Base-by-base conservation (phyloP, 1,140 invertebrate species). In the Hyles euphorbiae region DNA sequence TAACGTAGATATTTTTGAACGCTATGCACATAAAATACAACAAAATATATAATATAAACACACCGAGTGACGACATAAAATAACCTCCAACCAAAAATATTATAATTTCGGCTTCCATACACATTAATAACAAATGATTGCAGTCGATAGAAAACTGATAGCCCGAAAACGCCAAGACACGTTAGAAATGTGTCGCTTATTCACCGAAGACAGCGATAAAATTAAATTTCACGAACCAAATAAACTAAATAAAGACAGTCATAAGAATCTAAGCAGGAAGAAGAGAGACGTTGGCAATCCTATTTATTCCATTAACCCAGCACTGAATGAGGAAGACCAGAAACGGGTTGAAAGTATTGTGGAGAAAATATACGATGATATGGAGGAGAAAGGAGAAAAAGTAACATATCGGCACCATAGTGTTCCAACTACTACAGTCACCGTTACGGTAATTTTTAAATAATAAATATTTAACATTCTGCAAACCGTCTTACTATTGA, bases 331-430 rank as follows among this genome's bases (percentile, higher is more conserved):
- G 10, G 65, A 72, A 44, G 74, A 77, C 36, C 61, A 67, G 0
- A 53, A 60, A 45, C 67, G 70, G 60, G 62, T 86, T 34, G 85
- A 88, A 60, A 70, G 51, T 33, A 82, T 86, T 33, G 78, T 84
- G 2, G 85, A 86, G 34, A 80, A 80, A 55, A 50, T 86, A 1
- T 88, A 88, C 43, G 78, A 88, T 45, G 81, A 85, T 51, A 49
- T 81, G 36, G 57, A 63, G 2, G 68, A 69, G n/a, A 68, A 70
- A 4, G 79, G 75, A n/a, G 52, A 70, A 57, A 60, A 61, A 44
- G 56, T 83, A 5, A 61, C 22, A 63, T 36, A 75, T 34, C 2
- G 45, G 9, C 54, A 56, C 34, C 33, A 72, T 45, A 60, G 53
- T 52, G 34, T 74, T 12, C 50, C 57, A 22, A 60, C 58, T 0